Percentiles rank a stretch among this genome's conserved stretches.
Conservation (phyloP, 2,888 invertebrate species). For the Luffia ferchaultella region DNA sequence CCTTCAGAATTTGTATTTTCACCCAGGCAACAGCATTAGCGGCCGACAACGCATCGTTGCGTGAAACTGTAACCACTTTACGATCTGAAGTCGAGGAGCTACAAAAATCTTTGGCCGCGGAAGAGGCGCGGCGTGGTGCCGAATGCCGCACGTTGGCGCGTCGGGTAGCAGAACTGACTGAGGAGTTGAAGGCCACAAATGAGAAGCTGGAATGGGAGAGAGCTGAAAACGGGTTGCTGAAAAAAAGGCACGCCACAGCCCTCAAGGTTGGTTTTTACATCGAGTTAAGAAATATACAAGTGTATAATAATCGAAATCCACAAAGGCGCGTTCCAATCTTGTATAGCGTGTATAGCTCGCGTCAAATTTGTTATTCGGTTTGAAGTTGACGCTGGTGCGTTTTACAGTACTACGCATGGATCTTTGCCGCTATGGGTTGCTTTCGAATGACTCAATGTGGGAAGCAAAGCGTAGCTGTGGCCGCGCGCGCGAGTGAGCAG, state of each 20-base stretch:
- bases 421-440: too few species aligned
- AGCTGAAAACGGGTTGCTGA: slow-evolving; percentile 47
- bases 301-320: too few species aligned
- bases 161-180: slow-evolving; percentile 49
- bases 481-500: too few species aligned
- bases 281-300: background rate
- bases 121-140: slow-evolving; percentile 33
- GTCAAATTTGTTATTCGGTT: too few species aligned
- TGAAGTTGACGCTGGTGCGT: too few species aligned
- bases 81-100: slow-evolving; percentile 25
- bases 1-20: too few species aligned
- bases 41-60: slow-evolving; percentile 41
- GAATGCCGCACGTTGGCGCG: slow-evolving; percentile 49
- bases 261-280: slow-evolving; percentile 33
- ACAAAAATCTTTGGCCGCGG: slow-evolving; percentile 25
- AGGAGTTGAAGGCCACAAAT: slow-evolving; percentile 32
- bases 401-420: too few species aligned
- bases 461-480: too few species aligned
- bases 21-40: slow-evolving; percentile 45
- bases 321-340: too few species aligned
- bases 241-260: slow-evolving; percentile 55
- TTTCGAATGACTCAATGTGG: too few species aligned
- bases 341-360: too few species aligned
- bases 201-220: slow-evolving; percentile 54
- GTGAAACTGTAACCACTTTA: slow-evolving; percentile 27